Conservation (phyloP, 2,113 vertebrate genomes). For the Sinocyclocheilus anshuiensis region DNA sequence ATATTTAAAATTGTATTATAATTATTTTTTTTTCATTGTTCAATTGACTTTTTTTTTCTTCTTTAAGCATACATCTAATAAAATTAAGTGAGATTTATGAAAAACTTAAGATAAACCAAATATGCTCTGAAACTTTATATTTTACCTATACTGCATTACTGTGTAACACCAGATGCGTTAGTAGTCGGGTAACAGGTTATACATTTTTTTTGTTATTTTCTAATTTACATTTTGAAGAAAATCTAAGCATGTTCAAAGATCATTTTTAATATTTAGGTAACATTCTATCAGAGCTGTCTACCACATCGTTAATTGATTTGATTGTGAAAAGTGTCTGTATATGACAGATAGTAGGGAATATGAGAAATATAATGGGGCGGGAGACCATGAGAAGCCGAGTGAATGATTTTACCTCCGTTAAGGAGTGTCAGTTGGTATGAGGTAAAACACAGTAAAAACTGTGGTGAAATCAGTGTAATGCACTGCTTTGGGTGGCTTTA, state of each 20-base stretch:
- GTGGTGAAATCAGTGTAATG: not conserved
- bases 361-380: not conserved
- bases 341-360: not conserved
- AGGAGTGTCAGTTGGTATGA: not conserved
- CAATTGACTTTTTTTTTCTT: too few relatives aligned
- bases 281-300: too few relatives aligned
- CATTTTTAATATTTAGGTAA: not conserved
- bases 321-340: not conserved
- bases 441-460: not conserved
- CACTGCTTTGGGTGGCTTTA: not conserved
- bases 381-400: not conserved
- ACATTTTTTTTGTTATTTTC: too few relatives aligned
- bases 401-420: not conserved
- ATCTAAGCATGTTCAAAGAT: not conserved
- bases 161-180: too few relatives aligned
- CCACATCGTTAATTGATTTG: not conserved
- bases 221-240: too few relatives aligned
- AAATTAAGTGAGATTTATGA: not conserved
- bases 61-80: too few relatives aligned
- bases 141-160: too few relatives aligned
- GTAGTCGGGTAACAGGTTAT: too few relatives aligned
- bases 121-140: too few relatives aligned
- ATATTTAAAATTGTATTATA: too few relatives aligned
- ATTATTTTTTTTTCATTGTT: too few relatives aligned
- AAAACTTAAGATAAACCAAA: not conserved